Percentiles rank a stretch among this genome's conserved stretches.
phyloP scores from a whole-genome alignment of 30 jellyfish, hydroid and myxozoan genomes.

The Cassiopea xamachana region DNA sequence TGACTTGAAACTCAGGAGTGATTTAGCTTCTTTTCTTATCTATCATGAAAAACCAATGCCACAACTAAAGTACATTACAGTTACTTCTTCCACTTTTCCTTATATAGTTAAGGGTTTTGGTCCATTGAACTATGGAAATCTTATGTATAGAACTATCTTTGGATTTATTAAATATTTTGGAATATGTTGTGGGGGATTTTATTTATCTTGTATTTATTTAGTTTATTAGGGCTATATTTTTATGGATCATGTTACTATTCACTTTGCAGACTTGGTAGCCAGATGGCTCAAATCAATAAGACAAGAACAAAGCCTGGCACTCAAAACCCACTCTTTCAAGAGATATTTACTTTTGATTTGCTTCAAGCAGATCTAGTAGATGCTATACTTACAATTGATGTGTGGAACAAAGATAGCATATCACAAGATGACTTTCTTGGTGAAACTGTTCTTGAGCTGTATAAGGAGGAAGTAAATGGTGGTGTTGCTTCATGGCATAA shows the following conservation, averaged over 20 bases:
- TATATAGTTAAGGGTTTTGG: too few species aligned
- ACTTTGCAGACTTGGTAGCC: constrained; percentile 20
- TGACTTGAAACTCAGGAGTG: too few species aligned
- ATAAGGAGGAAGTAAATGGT: constrained; percentile 74
- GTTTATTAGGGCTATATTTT: too few species aligned
- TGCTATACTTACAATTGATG: constrained; percentile 60
- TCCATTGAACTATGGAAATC: too few species aligned
- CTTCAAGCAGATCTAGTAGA: constrained; percentile 68
- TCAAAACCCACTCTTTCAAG: constrained; percentile 83
- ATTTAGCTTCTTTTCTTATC: too few species aligned
- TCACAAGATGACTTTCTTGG: constrained; percentile 87
- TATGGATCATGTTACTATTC: too few species aligned
- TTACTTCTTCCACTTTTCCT: too few species aligned
- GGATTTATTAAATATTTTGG: too few species aligned
- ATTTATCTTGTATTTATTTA: not conserved
- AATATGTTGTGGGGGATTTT: too few species aligned
- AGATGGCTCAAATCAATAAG: constrained; percentile 46
- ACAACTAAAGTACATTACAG: too few species aligned
- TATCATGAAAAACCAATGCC: too few species aligned
- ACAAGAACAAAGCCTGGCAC: constrained; percentile 75
- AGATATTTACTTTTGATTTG: constrained; percentile 74
- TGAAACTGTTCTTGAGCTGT: constrained; percentile 73
- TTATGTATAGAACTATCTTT: too few species aligned
- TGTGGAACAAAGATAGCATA: constrained; percentile 81
- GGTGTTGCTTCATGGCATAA: constrained; percentile 83